These are phyloP conservation scores for Nasonia vitripennis DNA, from an alignment of 1,140 invertebrate genomes.

Conservation along the genomic window DNA sequence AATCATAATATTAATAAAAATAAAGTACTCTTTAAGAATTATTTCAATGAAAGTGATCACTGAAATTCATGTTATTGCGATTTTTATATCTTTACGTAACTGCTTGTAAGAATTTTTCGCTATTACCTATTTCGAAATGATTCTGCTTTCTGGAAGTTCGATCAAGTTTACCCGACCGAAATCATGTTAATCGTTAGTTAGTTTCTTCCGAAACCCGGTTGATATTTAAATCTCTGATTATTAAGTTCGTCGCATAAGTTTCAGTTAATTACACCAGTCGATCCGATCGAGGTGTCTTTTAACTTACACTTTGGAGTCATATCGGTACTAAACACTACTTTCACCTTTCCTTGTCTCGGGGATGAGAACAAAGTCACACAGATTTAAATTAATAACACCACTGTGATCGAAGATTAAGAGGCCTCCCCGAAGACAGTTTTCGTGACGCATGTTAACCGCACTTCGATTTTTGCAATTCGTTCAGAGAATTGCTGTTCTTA, in stretches of 20 bases:
- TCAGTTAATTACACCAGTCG: slow-evolving; percentile 33
- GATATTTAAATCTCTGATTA: slow-evolving; percentile 44
- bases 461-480: slow-evolving; percentile 34
- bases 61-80: slow-evolving; percentile 50
- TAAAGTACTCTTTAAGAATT: slow-evolving; percentile 52
- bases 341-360: slow-evolving; percentile 27
- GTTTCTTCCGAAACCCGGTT: slow-evolving; percentile 33
- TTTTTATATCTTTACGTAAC: slow-evolving; percentile 28
- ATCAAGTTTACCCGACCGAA: slow-evolving; percentile 30
- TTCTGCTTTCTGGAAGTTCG: slow-evolving; percentile 39
- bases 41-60: slow-evolving; percentile 46
- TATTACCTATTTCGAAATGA: slow-evolving; percentile 39
- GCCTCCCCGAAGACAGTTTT: slow-evolving; percentile 18
- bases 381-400: slow-evolving; percentile 41
- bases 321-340: slow-evolving; percentile 41
- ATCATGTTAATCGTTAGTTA: slow-evolving; percentile 27
- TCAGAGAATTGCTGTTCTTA: slow-evolving; percentile 6
- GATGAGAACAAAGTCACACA: slow-evolving; percentile 32
- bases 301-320: slow-evolving; percentile 38
- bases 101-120: slow-evolving; percentile 42
- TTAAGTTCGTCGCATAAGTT: slow-evolving; percentile 35
- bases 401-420: slow-evolving; percentile 35
- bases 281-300: slow-evolving; percentile 29
- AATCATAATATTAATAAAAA: slow-evolving; percentile 52
- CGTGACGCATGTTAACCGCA: slow-evolving; percentile 8